Base-by-base conservation (phyloP, 2,888 invertebrate genomes). In the Ferdinandea cuprea region DNA sequence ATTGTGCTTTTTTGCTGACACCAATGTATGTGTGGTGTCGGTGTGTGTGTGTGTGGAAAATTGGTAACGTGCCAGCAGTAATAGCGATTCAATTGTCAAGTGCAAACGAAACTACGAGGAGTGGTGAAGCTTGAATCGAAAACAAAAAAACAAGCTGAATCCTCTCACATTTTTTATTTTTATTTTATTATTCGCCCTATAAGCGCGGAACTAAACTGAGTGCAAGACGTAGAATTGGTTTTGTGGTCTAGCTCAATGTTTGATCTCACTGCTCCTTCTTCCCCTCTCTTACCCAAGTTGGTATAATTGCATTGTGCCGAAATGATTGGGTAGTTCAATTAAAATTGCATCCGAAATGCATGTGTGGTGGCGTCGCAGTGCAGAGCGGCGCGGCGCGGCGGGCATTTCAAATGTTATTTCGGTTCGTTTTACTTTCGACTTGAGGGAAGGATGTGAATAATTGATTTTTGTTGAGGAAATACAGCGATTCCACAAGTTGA, bases 291-390 rank as follows among this genome's bases (percentile, higher is more conserved):
- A 35, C 65, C 30, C 6, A n/a, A n/a, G n/a, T 44, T 15, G 65
- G 8, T 44, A 63, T 80, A 80, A 69, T 80, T 80, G 74, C 61
- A 68, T 76, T 69, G 76, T 69, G 44, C 58, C 74, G 69, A 80
- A 76, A 69, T 69, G 80, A 80, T 80, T 80, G 74, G 80, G 80
- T 61, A 69, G 80, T 80, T 76, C 80, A 80, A 80, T 80, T 80
- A 80, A 80, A 80, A 69, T 48, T 69, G 68, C 80, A 80, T 74
- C 58, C 50, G 58, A 32, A 40, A 56, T 46, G 48, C 46, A 54
- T 61, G 17, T 17, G 13, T 28, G 25, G 6, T 48, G 9, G 21
- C 15, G 25, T n/a, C n/a, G n/a, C n/a, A n/a, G n/a, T n/a, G 48
- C n/a, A 13, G n/a, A n/a, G n/a, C n/a, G n/a, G n/a, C n/a, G 37